These are phyloP conservation scores for Agrotis clavis DNA, from an alignment of 2,888 invertebrate genomes.

Conservation along the genomic window DNA sequence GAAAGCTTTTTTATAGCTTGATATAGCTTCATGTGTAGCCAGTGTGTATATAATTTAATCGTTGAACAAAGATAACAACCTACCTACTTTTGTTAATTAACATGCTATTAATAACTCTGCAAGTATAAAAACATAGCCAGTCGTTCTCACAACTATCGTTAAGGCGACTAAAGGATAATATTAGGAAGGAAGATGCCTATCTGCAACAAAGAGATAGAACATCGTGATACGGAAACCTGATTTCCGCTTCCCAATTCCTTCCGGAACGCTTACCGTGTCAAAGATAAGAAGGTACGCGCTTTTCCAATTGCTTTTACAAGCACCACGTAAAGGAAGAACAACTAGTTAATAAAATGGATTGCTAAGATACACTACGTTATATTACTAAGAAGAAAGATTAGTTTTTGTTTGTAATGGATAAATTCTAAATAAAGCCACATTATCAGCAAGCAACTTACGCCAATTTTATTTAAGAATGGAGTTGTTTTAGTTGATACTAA, in stretches of 20 bases:
- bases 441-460: no score
- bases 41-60: no score
- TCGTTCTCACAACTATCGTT: slow-evolving; percentile 3
- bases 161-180: slow-evolving; percentile 21
- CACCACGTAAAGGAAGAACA: neutral
- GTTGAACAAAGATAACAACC: no score
- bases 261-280: slow-evolving; percentile 44
- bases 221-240: slow-evolving; percentile 50
- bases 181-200: slow-evolving; percentile 31
- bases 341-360: slow-evolving; percentile 9
- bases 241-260: slow-evolving; percentile 33
- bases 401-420: no score
- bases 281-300: slow-evolving; percentile 27
- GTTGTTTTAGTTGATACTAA: no score
- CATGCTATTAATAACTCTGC: neutral
- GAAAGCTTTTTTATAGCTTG: no score
- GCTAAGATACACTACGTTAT: neutral
- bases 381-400: no score
- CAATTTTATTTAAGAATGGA: no score
- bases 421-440: no score
- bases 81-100: no score
- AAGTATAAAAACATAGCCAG: slow-evolving; percentile 17
- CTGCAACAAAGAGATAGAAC: slow-evolving; percentile 44
- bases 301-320: slow-evolving; percentile 18
- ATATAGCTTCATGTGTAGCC: no score